A percentile compares a stretch with the other conserved stretches of the same genome.
These are phyloP conservation scores for Belgica antarctica DNA, from an alignment of 2,888 invertebrate species.

Conservation along the genomic window DNA sequence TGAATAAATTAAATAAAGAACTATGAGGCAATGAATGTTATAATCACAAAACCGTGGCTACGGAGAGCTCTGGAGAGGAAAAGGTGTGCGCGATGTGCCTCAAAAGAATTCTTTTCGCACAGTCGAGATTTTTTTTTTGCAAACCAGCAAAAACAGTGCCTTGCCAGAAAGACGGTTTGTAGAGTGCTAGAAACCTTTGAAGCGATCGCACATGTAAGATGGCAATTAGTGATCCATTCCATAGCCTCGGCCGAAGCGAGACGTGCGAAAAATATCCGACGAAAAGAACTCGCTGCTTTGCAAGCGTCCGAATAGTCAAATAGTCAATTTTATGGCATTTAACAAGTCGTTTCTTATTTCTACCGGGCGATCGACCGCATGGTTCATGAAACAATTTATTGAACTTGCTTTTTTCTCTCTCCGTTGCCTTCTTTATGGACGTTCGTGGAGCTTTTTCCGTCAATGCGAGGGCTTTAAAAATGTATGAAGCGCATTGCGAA, in stretches of 20 bases:
- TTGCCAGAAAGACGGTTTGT: not conserved
- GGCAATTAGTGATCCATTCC: conserved; percentile 28
- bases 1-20: conserved; percentile 38
- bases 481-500: not conserved
- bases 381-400: conserved; percentile 10
- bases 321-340: conserved; percentile 29
- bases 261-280: conserved; percentile 24
- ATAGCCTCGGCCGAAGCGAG: not conserved
- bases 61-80: conserved; percentile 25
- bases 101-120: conserved; percentile 15
- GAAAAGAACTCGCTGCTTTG: not conserved
- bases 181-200: conserved; percentile 9
- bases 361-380: not conserved
- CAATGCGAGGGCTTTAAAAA: not conserved
- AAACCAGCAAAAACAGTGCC: not conserved
- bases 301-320: conserved; percentile 20
- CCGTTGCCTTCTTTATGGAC: not conserved
- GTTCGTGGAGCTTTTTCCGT: not conserved
- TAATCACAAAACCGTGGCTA: conserved; percentile 28
- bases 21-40: conserved; percentile 32
- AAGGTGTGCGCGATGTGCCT: conserved; percentile 28
- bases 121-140: not conserved
- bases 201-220: conserved; percentile 4
- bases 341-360: conserved; percentile 22
- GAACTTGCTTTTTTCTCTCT: not conserved